Conservation (phyloP, 2,113 vertebrate species). For the Pleuronectes platessa region DNA sequence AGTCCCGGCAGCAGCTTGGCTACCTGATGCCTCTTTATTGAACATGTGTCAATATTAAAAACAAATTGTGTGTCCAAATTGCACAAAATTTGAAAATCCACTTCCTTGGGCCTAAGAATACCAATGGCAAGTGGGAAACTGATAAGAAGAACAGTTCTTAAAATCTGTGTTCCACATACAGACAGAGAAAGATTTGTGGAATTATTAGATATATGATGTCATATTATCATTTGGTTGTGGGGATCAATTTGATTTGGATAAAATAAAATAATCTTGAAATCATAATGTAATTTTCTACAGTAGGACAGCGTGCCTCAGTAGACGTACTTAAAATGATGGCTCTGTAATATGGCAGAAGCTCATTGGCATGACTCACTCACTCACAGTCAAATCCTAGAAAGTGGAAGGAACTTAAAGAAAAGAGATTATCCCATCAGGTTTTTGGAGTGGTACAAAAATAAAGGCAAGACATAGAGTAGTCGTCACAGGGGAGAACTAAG, state of each 20-base stretch:
- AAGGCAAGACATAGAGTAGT: slow-evolving; percentile 32
- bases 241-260: too few species aligned
- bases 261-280: not conserved
- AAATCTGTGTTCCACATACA: too few species aligned
- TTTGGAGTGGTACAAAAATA: not conserved
- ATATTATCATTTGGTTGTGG: not conserved
- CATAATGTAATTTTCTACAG: not conserved
- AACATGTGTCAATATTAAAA: too few species aligned
- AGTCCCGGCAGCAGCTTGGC: too few species aligned
- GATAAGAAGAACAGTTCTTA: too few species aligned
- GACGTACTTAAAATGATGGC: not conserved
- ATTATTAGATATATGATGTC: not conserved
- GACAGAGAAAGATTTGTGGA: not conserved
- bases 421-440: not conserved
- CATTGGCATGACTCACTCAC: not conserved
- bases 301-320: not conserved
- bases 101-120: too few species aligned
- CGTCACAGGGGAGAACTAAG: slow-evolving; percentile 49
- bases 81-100: too few species aligned
- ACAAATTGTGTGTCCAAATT: too few species aligned
- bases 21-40: too few species aligned
- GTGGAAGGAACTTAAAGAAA: not conserved
- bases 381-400: slow-evolving; percentile 31
- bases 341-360: not conserved
- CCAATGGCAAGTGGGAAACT: too few species aligned